Base-by-base conservation (phyloP, 2,113 vertebrate species). In the Onychorhynchus coronatus region DNA sequence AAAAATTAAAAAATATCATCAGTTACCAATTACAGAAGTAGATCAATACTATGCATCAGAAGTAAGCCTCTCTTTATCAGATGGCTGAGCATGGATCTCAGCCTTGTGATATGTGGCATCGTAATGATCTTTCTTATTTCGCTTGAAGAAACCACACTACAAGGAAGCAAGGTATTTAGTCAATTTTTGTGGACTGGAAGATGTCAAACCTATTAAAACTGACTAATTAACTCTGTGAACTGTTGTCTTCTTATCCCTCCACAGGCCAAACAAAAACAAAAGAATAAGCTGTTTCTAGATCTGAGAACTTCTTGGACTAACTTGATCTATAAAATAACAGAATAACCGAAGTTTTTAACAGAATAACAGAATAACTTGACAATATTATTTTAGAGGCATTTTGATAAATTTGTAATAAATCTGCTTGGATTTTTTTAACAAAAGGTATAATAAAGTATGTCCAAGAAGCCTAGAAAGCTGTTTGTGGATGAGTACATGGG, bases 101-200 rank as follows among this genome's bases (percentile, higher is more conserved):
- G 99, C 99, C 98, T 99, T 99, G 98, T 99, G 99, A 99, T 99
- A 99, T 77, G 99, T 98, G 96, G 99, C 98, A 98, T 99, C 98
- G 67, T 98, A 99, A 95, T 99, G 98, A 98, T 99, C 98, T 99
- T 99, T 99, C 97, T 99, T 98, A 98, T 98, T 98, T 98, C 99
- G 99, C 99, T 99, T 99, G 99, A 99, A 99, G 99, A 99, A 99
- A 97, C 99, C 99, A 97, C 99, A 99, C 99, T 99, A 99, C 97
- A 98, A 98, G 98, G 98, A 99, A 99, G 98, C 98, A 99, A 98
- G 98, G 98, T 97, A 98, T 98, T 98, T 95, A 97, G 94, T 98
- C 98, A 98, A 96, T 98, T 97, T 93, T 94, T 94, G 89, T 94
- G 92, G 86, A 96, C 91, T 80, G 30, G 23, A 97, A 77, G n/a